Evolutionary conservation across 2,113 vertebrate species (phyloP), one percentile per base, ranked within the genome.

Genomic region (Oreocharis arfaki): DNA sequence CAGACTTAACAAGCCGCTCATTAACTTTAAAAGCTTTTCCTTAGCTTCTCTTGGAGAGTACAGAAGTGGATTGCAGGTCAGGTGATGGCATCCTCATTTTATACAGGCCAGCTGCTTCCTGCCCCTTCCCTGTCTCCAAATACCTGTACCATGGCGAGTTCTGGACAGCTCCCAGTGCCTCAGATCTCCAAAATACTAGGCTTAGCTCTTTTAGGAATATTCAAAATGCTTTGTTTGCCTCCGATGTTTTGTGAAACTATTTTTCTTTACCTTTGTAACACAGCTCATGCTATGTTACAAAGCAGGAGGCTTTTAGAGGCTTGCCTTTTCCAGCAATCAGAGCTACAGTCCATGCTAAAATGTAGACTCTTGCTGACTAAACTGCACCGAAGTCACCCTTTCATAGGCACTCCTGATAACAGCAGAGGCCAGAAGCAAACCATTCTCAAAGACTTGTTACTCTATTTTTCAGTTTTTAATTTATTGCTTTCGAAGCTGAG

Each of bases 401-500:
- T 91, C 18, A 22, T 84, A 83, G 59, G 32, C 7, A 4, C 11
- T 55, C 5, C 39, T 92, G 94, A 87, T 93, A 96, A 91, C 55
- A 76, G 79, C 64, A 88, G 94, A 87, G 63, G 68, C 67, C 27
- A 89, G 88, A 86, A 96, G 64, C 17, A 60, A 92, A 69, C 53
- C 50, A 65, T 95, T 91, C 91, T 87, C 93, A 91, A 77, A 95
- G 90, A 60, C 78, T 78, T 74, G 95, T 76, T 94, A 69, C 37
- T 94, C 70, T 87, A 37, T 81, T 95, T 89, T 86, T 80, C 79
- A 67, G 9, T 86, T 80, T 86, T 77, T 90, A 80, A 88, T 93
- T 95, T 95, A 92, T 41, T 87, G 46, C 59, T 88, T 95, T 90
- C 93, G 88, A 95, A 80, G 90, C 88, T 80, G 91, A 69, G 80